Base-by-base conservation (phyloP, 2,888 invertebrate species). In the Xanthorhoe designata region DNA sequence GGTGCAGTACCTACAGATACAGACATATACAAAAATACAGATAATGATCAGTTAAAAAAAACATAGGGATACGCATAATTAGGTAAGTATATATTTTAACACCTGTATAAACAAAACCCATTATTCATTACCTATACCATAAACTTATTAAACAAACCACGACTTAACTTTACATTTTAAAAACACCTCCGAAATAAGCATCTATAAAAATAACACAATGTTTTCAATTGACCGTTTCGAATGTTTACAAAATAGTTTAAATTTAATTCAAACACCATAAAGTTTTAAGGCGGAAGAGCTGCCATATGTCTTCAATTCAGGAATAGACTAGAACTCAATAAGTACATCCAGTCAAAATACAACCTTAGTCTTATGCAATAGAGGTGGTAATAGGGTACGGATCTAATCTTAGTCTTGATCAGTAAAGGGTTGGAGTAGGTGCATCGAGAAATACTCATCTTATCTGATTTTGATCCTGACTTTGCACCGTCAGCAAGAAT, bases 291-390 rank as follows among this genome's bases (percentile, higher is more conserved):
- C 81, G 84, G 83, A 85, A 85, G 82, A 75, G 75, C 69, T 70
- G 71, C 76, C 77, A 78, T 78, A 71, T 72, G 87, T 79, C 88
- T 88, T 83, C 88, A 85, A 58, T 75, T 78, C 83, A 75, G 76
- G 87, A 89, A 91, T 90, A 90, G 88, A 86, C 75, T 71, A 74
- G 72, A 76, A 79, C 79, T 86, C 85, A 87, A 86, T 83, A 52
- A 60, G 13, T 42, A 9, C 19, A 42, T 7, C 0, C 47, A 24
- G 7, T 32, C n/a, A 4, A 72, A 71, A 68, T 4, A 38, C 18
- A 54, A 70, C 68, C 55, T 58, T 72, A 68, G 9, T 4, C 18
- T 29, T 9, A n/a, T 15, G 1, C 0, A 38, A 59, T 53, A 66
- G 65, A 2, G 50, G 6, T 32, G 17, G 55, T 51, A 51, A 38